Conservation (phyloP, 92 coral and sea anemone genomes). For the Ricordea florida region DNA sequence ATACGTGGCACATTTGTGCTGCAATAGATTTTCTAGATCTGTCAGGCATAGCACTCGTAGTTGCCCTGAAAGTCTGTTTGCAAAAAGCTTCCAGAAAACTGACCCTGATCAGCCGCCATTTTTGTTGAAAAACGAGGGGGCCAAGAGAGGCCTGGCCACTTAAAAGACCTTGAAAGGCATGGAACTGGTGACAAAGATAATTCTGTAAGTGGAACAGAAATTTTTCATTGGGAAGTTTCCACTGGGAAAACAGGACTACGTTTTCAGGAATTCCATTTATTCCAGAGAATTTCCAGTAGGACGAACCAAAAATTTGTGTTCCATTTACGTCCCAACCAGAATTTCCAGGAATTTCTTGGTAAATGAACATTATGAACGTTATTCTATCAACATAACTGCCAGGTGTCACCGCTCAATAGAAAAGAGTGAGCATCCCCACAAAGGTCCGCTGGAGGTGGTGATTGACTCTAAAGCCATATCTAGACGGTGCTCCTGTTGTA, state of each 20-base stretch:
- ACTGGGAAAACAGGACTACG: constrained; percentile 33
- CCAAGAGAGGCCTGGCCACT: constrained; percentile 37
- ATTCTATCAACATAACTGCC: no score
- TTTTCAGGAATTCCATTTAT: constrained; percentile 29
- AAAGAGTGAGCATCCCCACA: no score
- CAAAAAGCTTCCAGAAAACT: no score
- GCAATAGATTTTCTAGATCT: not conserved
- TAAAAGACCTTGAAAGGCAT: constrained; percentile 33
- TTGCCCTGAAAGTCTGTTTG: not conserved
- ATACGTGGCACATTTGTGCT: not conserved
- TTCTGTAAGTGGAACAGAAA: constrained; percentile 33
- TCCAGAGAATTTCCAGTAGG: constrained; percentile 22
- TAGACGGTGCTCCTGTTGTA: no score
- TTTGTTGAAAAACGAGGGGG: not conserved
- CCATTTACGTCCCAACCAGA: constrained; percentile 13
- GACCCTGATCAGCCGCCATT: not conserved
- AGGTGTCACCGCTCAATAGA: no score
- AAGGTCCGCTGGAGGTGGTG: no score
- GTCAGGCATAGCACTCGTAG: not conserved
- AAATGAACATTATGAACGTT: no score
- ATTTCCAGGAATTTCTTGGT: no score
- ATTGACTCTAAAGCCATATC: no score
- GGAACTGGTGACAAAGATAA: constrained; percentile 36
- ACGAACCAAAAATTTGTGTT: no score
- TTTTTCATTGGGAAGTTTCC: constrained; percentile 34